phyloP scores from a whole-genome alignment of 2,888 invertebrate genomes.

The Cerastoderma edule region DNA sequence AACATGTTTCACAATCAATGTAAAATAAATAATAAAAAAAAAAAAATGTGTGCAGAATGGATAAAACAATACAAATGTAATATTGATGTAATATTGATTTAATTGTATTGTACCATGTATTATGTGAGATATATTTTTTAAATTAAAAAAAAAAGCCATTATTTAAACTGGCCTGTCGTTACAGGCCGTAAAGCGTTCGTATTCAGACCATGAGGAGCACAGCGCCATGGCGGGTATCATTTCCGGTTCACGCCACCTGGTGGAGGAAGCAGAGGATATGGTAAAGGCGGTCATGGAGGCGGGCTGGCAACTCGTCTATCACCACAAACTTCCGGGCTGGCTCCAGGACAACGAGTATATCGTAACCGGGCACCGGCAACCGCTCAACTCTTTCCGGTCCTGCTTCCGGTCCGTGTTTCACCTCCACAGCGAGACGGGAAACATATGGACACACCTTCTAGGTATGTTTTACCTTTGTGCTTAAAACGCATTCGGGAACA shows the following conservation, averaged over 20 bases:
- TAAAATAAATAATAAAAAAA: too few relatives aligned
- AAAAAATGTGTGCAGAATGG: too few relatives aligned
- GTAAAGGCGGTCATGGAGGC: slow-evolving; percentile 87
- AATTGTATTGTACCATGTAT: too few relatives aligned
- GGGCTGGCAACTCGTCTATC: slow-evolving; percentile 91
- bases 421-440: slow-evolving; percentile 99
- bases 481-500: neutral
- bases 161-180: too few relatives aligned
- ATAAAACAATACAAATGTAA: too few relatives aligned
- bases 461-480: slow-evolving; percentile 84
- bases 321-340: slow-evolving; percentile 94
- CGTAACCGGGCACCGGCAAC: slow-evolving; percentile 97
- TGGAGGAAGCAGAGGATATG: slow-evolving; percentile 97
- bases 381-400: slow-evolving; percentile 96
- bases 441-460: slow-evolving; percentile 98
- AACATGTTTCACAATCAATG: too few relatives aligned
- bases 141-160: too few relatives aligned
- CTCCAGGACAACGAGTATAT: slow-evolving; percentile 99
- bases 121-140: too few relatives aligned
- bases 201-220: neutral
- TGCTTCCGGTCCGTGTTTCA: slow-evolving; percentile 99
- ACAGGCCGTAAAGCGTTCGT: neutral
- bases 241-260: slow-evolving; percentile 86
- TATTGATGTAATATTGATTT: too few relatives aligned
- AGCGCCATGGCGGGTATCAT: slow-evolving; percentile 18